Base-by-base conservation (phyloP, 2,113 vertebrate species). In the Toxostoma redivivum region DNA sequence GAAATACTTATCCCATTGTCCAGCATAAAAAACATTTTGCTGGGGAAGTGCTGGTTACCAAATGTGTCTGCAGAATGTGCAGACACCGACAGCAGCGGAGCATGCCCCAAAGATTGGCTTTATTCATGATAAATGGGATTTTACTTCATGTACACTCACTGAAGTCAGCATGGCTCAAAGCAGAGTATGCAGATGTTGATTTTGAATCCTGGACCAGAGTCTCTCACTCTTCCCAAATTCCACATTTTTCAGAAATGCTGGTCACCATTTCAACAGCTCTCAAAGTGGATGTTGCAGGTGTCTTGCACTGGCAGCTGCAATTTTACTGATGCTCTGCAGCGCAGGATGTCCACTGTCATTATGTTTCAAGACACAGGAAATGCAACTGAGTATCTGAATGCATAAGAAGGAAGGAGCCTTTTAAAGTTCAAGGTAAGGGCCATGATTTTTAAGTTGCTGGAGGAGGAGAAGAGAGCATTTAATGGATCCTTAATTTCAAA, bases 301-400 rank as follows among this genome's bases (percentile, higher is more conserved):
- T 86, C 56, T 56, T 0, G 0, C 65, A 70, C 1, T 78, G 70
- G 65, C 81, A 95, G 82, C 47, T 94, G 81, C 70, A 81, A 31
- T 91, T 78, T 83, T 69, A 81, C 69, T 45, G 87, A 47, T 85
- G 66, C 38, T 86, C 18, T 42, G 83, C 70, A 85, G 70, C 79
- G 89, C 77, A 91, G 84, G 70, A 92, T 96, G 88, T 83, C 86
- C 81, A 89, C 58, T 69, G 77, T 92, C 67, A 66, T 23, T 87
- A 65, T 0, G 0, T 83, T 94, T 95, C 65, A 76, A 86, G 92
- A 86, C 50, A 71, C 13, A 92, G 81, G 86, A 96, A 95, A 83
- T 66, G n/a, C 66, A 67, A 61, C 54, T 92, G 62, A 45, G 45
- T 85, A 67, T 42, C 45, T 92, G 58, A 92, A 88, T 64, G 50